Percentiles rank a stretch among this genome's conserved stretches.
phyloP scores from a whole-genome alignment of 2,888 invertebrate species.

The Harpagoxenus sublaevis region DNA sequence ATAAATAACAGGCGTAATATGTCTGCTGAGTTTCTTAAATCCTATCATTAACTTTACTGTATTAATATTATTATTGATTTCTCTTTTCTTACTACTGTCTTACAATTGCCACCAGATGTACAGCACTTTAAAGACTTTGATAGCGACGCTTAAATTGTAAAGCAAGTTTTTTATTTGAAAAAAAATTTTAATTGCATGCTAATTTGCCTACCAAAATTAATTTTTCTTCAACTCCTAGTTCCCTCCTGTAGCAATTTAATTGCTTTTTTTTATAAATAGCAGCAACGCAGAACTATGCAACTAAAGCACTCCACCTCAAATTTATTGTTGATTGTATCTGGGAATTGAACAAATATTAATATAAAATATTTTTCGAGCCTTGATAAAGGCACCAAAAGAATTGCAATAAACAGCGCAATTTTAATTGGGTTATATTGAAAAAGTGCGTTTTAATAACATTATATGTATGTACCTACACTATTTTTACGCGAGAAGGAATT shows the following conservation, averaged over 20 bases:
- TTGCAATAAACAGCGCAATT: neutral
- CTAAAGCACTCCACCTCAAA: neutral
- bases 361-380: neutral
- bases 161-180: neutral
- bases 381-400: neutral
- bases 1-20: neutral
- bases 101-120: neutral
- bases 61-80: neutral
- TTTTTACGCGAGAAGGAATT: neutral
- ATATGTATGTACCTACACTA: neutral
- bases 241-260: neutral
- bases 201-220: slow-evolving; percentile 7
- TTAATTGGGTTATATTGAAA: slow-evolving; percentile 10
- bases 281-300: neutral
- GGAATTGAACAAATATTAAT: slow-evolving; percentile 7
- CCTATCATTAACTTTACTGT: neutral
- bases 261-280: neutral
- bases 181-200: slow-evolving; percentile 5
- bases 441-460: neutral
- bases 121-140: neutral
- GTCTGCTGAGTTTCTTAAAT: neutral
- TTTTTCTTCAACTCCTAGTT: neutral
- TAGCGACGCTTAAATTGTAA: neutral
- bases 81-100: neutral
- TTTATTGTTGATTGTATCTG: neutral